Base-by-base conservation (phyloP, 2,113 vertebrate species). In the Nansenia antarctica region DNA sequence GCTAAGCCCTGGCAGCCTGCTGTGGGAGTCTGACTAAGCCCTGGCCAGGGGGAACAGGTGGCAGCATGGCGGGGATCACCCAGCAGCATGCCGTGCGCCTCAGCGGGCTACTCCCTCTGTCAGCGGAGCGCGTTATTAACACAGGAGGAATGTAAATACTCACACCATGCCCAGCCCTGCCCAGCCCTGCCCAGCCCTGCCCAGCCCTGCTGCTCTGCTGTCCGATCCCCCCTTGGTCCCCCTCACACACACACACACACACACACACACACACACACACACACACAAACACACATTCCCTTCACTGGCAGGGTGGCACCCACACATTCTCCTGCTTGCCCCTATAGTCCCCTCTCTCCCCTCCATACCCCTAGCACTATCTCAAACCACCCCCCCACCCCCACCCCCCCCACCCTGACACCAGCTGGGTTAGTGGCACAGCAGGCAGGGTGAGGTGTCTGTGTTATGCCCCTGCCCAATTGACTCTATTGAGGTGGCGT, bases 31-130 rank as follows among this genome's bases (percentile, higher is more conserved):
- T 49, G 45, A 14, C 45, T n/a, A 15, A 49, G 15, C 6, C 20
- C 79, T 73, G 72, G 70, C 49, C 24, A 27, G 57, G 70, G 64
- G 57, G 63, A 82, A 65, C 78, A 79, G 78, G 83, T 85, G 83
- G 68, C 70, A 76, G 60, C 77, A 63, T 54, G 59, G 47, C 11
- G 77, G 67, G 65, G 31, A 57, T 54, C 12, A 54, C 54, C 57
- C 24, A 47, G 35, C 26, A 69, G 9, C 34, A 14, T n/a, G 26
- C 45, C 45, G 15, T 47, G 45, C n/a, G 45, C 59, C 34, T 57
- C 49, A 31, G 57, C 26, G 39, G 45, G 52, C 32, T 27, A 32
- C 57, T 62, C 53, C 59, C 26, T 22, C 66, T 65, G 26, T 34
- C 61, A 70, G 7, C 15, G 31, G 26, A 20, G 58, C 58, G 15